Evolutionary conservation across 2,797 vertebrate species (phyloP), one percentile per base, ranked within the genome.

Genomic region (Falco novaeseelandiae): DNA sequence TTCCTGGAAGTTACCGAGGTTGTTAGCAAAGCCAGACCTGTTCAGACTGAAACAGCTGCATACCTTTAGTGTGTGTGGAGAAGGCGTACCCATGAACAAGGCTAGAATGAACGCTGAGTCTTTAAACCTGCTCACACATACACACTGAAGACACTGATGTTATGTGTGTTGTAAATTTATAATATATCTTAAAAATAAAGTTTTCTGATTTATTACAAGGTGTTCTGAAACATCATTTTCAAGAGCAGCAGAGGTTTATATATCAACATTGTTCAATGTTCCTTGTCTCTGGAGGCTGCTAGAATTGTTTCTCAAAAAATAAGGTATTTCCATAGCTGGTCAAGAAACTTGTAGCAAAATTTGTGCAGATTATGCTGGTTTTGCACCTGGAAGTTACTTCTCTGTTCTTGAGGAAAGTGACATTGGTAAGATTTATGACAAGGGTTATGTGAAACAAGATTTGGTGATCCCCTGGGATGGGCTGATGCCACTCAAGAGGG

Each of bases 131-230:
- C 84, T 91, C 96, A 58, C 93, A 63, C 88, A 21, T 20, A 89
- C 94, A 87, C 92, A 91, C 94, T 52, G 49, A 85, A 57, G 91
- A 85, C 92, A 93, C 92, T 81, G 92, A 91, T 91, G 84, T 86
- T 91, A 46, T 77, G 96, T 93, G 93, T 96, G 90, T 61, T 97
- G 97, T 97, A 97, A 93, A 97, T 97, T 97, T 97, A 97, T 97
- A 97, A 92, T 90, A 90, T 96, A 95, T 93, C 97, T 96, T 58
- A 80, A 94, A 96, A 97, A 96, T 97, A 97, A 97, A 95, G 78
- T 78, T 95, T 97, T 97, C 89, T 85, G 89, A 80, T 97, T 97
- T 97, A 95, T 96, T 97, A 95, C 65, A 13, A 95, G 61, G 80
- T 83, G 90, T 93, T 65, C 2, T 1, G 82, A 55, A 25, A 18